Evolutionary conservation across 2,888 invertebrate species (phyloP), one percentile per base, ranked within the genome.

Genomic region (Aproaerema taeniolella): DNA sequence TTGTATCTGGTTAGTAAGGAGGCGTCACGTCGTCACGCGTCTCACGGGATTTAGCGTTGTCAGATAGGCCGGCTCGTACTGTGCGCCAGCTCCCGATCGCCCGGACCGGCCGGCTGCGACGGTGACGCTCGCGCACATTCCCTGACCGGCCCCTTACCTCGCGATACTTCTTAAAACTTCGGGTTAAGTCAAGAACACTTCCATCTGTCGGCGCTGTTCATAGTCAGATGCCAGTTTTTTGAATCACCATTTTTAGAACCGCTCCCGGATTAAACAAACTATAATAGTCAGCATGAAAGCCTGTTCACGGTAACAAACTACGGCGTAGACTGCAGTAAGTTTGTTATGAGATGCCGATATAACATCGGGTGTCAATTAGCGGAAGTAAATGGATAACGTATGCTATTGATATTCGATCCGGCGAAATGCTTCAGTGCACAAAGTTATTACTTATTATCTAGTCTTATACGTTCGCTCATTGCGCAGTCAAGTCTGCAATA

Each of bases 81-180:
- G 59, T 61, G 63, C 62, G 59, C 59, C 53, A 55, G 55, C 61
- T 61, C 61, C 61, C 58, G 62, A 17, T 52, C 51, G 61, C 61
- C 60, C 55, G 56, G 61, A 45, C 17, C 56, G 63, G 58, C n/a
- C 46, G 61, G 59, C 54, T 49, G 61, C 63, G 59, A 40, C 63
- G 63, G 61, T 61, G 61, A 63, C 58, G 57, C 61, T 55, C 53
- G 55, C 61, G 59, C 58, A 58, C 62, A 55, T 55, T 62, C 61
- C 62, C 55, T 55, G 61, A 50, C 52, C 47, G 49, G 58, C 55
- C 58, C 60, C 56, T 53, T 50, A n/a, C n/a, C 46, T 50, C 60
- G 58, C 54, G 58, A 53, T 36, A 4, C 5, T 61, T 37, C 52
- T 61, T 59, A 49, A 55, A 54, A 61, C 59, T 55, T 58, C 61